These are phyloP conservation scores for Pantherophis vulpinus DNA, from an alignment of 2,797 vertebrate genomes.

Conservation along the genomic window DNA sequence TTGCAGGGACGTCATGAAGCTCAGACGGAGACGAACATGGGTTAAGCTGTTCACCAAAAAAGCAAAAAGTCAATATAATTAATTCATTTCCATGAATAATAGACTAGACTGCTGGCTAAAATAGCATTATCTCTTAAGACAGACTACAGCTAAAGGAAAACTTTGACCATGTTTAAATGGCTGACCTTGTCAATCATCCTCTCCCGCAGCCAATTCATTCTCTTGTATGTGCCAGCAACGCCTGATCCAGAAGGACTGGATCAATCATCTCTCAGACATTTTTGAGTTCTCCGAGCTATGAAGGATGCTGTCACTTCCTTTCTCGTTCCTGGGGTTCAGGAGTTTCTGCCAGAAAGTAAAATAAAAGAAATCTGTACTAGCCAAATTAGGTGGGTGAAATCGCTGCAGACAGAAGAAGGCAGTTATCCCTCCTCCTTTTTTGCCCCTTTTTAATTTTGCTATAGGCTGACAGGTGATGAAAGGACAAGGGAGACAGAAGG, in stretches of 20 bases:
- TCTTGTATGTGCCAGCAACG: background rate
- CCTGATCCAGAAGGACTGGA: background rate
- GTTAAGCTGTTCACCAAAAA: background rate
- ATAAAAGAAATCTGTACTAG: background rate
- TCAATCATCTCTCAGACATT: background rate
- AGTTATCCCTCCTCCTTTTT: background rate
- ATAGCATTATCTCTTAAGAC: background rate
- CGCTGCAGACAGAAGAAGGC: background rate
- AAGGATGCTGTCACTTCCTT: background rate
- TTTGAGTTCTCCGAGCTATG: background rate
- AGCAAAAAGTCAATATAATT: background rate
- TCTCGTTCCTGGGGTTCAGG: background rate
- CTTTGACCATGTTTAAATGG: background rate
- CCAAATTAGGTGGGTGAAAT: background rate
- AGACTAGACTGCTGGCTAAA: background rate
- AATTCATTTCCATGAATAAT: background rate
- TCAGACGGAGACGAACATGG: background rate
- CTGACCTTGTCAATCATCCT: background rate
- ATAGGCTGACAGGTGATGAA: background rate
- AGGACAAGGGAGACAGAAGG: background rate
- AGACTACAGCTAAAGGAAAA: background rate
- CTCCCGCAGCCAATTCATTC: background rate
- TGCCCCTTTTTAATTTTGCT: background rate
- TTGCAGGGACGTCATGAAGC: background rate
- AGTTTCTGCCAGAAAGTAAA: background rate